Percentiles rank a stretch among this genome's conserved stretches.
These are phyloP conservation scores for Erythrolamprus reginae DNA, from an alignment of 2,113 vertebrate species.

Conservation along the genomic window DNA sequence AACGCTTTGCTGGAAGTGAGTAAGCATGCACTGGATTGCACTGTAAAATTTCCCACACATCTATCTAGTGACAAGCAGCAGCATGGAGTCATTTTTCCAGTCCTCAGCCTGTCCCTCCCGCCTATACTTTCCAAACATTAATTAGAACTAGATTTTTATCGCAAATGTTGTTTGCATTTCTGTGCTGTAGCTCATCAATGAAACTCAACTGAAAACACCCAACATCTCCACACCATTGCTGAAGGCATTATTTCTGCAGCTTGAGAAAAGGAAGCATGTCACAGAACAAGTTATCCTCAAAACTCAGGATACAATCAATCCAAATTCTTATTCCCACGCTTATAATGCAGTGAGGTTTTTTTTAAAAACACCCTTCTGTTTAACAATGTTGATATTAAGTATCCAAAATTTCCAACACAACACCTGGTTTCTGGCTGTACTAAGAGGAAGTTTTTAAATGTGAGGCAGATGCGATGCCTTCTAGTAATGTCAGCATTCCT, in stretches of 20 bases:
- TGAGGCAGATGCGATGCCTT: slow-evolving; percentile 35
- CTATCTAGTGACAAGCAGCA: neutral
- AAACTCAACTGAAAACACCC: slow-evolving; percentile 12
- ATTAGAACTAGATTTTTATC: slow-evolving; percentile 11
- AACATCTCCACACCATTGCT: neutral
- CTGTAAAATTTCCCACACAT: neutral
- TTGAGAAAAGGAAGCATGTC: fast-evolving
- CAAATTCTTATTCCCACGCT: slow-evolving; percentile 30
- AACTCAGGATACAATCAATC: slow-evolving; percentile 13
- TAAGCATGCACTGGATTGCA: neutral
- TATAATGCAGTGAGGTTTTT: slow-evolving; percentile 25
- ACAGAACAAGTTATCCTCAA: slow-evolving; percentile 16
- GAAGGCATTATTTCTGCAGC: slow-evolving; percentile 8
- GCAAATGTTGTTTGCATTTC: neutral
- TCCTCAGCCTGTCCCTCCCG: slow-evolving; percentile 11
- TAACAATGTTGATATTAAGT: neutral
- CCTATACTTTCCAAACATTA: slow-evolving; percentile 20
- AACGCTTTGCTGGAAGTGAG: neutral
- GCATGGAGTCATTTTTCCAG: slow-evolving; percentile 4
- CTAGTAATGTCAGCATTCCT: slow-evolving; percentile 29
- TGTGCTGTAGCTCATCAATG: neutral
- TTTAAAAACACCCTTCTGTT: slow-evolving; percentile 20
- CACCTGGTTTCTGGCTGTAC: neutral
- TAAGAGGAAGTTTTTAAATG: neutral
- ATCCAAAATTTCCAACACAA: neutral